Conservation (phyloP, 2,797 vertebrate species). For the Microctenopoma steveboyesi region DNA sequence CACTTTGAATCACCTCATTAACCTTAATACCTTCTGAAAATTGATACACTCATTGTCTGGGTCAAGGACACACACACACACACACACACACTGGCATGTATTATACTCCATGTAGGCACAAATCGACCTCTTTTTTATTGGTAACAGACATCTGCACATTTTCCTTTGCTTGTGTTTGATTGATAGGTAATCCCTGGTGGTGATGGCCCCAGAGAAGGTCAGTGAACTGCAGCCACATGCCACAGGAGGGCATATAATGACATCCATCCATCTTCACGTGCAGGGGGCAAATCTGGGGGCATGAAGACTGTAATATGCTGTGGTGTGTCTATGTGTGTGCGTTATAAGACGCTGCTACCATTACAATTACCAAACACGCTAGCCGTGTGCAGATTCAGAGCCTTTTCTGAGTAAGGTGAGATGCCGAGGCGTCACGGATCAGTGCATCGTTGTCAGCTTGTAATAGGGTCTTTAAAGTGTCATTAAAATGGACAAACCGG, state of each 20-base stretch:
- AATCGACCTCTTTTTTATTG: slow-evolving; percentile 5
- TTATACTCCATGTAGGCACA: slow-evolving; percentile 6
- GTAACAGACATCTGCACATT: slow-evolving; percentile 12
- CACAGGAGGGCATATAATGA: slow-evolving; percentile 63
- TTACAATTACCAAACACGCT: slow-evolving; percentile 19
- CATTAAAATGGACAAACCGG: slow-evolving; percentile 6
- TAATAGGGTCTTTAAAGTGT: not conserved
- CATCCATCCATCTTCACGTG: slow-evolving; percentile 73
- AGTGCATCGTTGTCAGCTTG: slow-evolving; percentile 17
- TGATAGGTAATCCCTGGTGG: slow-evolving; percentile 69
- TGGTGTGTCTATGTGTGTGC: slow-evolving; percentile 26
- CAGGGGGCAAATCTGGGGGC: slow-evolving; percentile 43
- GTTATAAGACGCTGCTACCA: slow-evolving; percentile 27
- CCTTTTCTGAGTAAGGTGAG: slow-evolving; percentile 9
- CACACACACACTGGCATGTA: slow-evolving; percentile 11
- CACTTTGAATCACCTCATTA: slow-evolving; percentile 74
- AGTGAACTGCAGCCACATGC: slow-evolving; percentile 57
- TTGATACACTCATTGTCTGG: slow-evolving; percentile 60
- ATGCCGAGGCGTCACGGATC: slow-evolving; percentile 9
- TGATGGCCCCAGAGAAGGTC: slow-evolving; percentile 66
- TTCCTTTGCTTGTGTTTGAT: slow-evolving; percentile 55
- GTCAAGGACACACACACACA: slow-evolving; percentile 62
- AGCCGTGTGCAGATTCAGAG: slow-evolving; percentile 29
- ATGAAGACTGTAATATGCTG: slow-evolving; percentile 38
- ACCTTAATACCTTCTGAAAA: slow-evolving; percentile 59